Base-by-base conservation (phyloP, 2,888 invertebrate species). In the Diplolepis rosae region DNA sequence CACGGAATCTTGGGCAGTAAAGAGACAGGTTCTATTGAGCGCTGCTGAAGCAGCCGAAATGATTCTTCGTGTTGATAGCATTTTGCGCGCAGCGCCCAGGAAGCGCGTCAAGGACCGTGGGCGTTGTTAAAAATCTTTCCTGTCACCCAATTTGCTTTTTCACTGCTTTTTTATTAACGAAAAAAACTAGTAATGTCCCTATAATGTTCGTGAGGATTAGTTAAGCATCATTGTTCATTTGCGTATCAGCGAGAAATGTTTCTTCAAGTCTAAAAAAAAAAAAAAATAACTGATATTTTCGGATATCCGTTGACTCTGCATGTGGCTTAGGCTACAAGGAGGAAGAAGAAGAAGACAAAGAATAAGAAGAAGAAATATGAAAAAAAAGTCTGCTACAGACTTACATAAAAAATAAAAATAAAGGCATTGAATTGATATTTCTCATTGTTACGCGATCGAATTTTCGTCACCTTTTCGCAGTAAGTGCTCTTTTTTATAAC, bases 21-120 rank as follows among this genome's bases (percentile, higher is more conserved):
- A 99, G 89, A 92, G 96, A 35, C 98, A 99, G 89, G 98, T 99
- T 65, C 90, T 99, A 68, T 86, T 97, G 73, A 97, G 98, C 6
- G 99, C 98, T 0, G 90, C 97, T 0, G 99, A 99, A 89, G 99
- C 99, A 0, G 98, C 99, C 0, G 99, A 99, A 90, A 98, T 99
- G 96, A 99, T 99, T 83, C 91, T 99, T 22, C 94, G 99, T 69
- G 99, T 99, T 0, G 99, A 99, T 89, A 94, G 98, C 90, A 99
- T 99, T 80, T 94, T 99, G 75, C 96, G 94, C 89, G 93, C 97
- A 9, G 97, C 97, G 32, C 97, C 97, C 7, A 93, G 97, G 77
- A 94, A 93, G 84, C 94, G 98, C 75, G 94, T 93, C 0, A 95
- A 94, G 74, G 98, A 98, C 89, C 93, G 94, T 84, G 94, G 96